Evolutionary conservation across 2,797 vertebrate species (phyloP), one percentile per base, ranked within the genome.

Genomic region (Scarus forsteni): DNA sequence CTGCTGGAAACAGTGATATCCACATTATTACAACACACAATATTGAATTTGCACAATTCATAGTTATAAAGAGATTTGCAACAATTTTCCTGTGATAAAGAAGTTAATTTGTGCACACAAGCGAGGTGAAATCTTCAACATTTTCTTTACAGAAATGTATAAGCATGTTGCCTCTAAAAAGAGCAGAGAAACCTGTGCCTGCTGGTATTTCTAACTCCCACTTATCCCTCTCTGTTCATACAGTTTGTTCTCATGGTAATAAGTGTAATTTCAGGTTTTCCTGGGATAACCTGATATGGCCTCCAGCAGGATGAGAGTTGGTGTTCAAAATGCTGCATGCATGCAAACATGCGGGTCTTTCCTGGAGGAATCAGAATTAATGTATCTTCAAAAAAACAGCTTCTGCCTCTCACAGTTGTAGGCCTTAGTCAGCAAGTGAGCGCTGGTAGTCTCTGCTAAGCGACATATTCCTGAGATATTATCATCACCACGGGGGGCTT

Each of bases 391-490:
- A 50, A 72, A 50, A 84, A 73, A 67, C 74, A 80, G 75, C 67
- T 79, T 77, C 45, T 69, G 66, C 73, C 18, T 60, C 73, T 77
- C 59, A 42, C 69, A 51, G 63, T 77, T 19, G 5, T 60, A 50
- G 58, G 55, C 71, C 85, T 86, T 61, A 79, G 76, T 88, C 85
- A 85, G 85, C 84, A 80, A 19, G 58, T 7, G 64, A 55, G 51
- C 1, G 12, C n/a, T 40, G 60, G 52, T 54, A 42, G 60, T 60
- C 63, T 82, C 71, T 34, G 35, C 68, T 18, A 56, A 12, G 16
- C 64, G 80, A 81, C 72, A 57, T 59, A 61, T 73, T 63, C 66
- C 66, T 60, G 50, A 77, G 86, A 87, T 70, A n/a, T 27, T 12
- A 74, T 82, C 80, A 69, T 42, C 50, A 15, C 57, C 0, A 43